Conservation (phyloP, 2,888 invertebrate genomes). For the Boloria euphrosyne region DNA sequence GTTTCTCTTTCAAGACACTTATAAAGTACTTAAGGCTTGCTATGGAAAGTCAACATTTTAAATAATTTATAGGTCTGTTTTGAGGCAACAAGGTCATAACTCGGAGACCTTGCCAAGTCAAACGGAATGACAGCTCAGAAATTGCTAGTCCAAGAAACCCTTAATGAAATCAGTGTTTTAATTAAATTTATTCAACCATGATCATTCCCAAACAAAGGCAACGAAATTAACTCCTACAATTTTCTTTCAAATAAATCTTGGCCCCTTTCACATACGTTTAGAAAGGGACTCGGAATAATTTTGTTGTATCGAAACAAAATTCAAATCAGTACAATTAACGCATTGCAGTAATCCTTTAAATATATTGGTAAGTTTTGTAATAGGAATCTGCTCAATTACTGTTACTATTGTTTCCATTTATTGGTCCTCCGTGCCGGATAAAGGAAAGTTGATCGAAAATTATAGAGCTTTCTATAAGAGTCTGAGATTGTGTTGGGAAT, state of each 20-base stretch:
- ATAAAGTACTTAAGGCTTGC: slow-evolving; percentile 8
- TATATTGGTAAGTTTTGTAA: slow-evolving; percentile 21
- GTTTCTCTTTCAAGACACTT: slow-evolving; percentile 11
- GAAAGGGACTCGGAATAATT: slow-evolving; percentile 23
- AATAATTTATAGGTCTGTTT: slow-evolving; percentile 21
- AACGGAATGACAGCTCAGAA: slow-evolving; percentile 29
- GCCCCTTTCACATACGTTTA: slow-evolving; percentile 10
- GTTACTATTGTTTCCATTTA: slow-evolving; percentile 34
- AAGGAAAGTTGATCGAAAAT: slow-evolving; percentile 28
- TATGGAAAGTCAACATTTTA: slow-evolving; percentile 20
- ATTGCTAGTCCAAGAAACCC: slow-evolving; percentile 26
- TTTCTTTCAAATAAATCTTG: slow-evolving; percentile 36
- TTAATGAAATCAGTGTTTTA: slow-evolving; percentile 37
- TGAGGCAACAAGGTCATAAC: slow-evolving; percentile 20
- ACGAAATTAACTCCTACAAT: slow-evolving; percentile 28
- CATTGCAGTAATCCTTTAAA: slow-evolving; percentile 26
- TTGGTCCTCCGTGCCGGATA: slow-evolving; percentile 32
- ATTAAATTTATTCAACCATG: slow-evolving; percentile 37
- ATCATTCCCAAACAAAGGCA: slow-evolving; percentile 29
- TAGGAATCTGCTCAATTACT: slow-evolving; percentile 33
- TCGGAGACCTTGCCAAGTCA: slow-evolving; percentile 25
- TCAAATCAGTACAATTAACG: slow-evolving; percentile 21
- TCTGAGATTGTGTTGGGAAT: slow-evolving; percentile 22
- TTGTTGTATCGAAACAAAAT: slow-evolving; percentile 29
- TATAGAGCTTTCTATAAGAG: slow-evolving; percentile 26